phyloP scores from a whole-genome alignment of 1,140 invertebrate genomes.

The Forficula auricularia region DNA sequence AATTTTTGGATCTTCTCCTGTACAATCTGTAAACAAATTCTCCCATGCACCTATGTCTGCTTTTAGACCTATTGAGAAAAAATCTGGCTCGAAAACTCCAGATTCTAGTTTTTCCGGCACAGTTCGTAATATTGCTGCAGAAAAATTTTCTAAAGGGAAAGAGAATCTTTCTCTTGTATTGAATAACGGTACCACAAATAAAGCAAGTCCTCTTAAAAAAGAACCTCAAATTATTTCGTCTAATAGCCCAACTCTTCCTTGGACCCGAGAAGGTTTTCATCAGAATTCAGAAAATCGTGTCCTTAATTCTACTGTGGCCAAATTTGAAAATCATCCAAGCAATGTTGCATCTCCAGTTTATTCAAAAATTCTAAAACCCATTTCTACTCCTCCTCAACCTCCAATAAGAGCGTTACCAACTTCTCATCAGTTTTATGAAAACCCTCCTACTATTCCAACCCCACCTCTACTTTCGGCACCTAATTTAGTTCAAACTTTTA shows the following conservation, averaged over 20 bases:
- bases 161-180: too few species aligned
- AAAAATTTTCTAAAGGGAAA: constrained; percentile 14
- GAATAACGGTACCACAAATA: too few species aligned
- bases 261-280: constrained; percentile 8
- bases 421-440: too few species aligned
- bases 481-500: too few species aligned
- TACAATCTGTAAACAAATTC: constrained; percentile 29
- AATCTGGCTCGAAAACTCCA: constrained; percentile 15
- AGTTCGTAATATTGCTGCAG: constrained; percentile 18
- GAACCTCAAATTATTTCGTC: constrained; percentile 5
- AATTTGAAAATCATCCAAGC: constrained; percentile 10
- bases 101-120: constrained; percentile 11
- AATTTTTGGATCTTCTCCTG: constrained; percentile 9
- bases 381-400: background rate
- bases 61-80: constrained; percentile 38
- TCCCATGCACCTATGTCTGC: constrained; percentile 52
- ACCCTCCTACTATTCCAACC: too few species aligned
- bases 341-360: constrained; percentile 7
- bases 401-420: background rate
- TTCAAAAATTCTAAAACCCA: constrained; percentile 1
- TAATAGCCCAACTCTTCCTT: constrained; percentile 10
- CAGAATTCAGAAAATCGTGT: background rate
- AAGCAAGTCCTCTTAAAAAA: too few species aligned
- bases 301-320: constrained; percentile 8
- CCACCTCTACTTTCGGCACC: too few species aligned